Evolutionary conservation across 2,113 vertebrate species (phyloP), one percentile per base, ranked within the genome.

Genomic region (Promerops cafer): DNA sequence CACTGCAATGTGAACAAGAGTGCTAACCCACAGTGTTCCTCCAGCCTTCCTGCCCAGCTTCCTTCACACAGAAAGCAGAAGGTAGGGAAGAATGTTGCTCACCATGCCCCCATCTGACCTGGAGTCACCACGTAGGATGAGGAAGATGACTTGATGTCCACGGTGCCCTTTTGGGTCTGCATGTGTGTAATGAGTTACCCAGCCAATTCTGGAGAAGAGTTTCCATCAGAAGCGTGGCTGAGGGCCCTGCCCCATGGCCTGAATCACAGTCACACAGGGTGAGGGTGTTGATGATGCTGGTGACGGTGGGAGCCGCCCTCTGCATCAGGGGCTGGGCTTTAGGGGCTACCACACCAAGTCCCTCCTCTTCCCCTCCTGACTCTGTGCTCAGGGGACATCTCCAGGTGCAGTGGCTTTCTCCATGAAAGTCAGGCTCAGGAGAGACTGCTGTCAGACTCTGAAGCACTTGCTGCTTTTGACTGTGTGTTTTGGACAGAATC

Each of bases 401-500:
- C 47, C 4, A 16, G 19, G 12, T 33, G 33, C 27, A 21, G 16
- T 1, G 6, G 7, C 61, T 87, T 68, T 71, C 61, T 72, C 59
- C 4, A 2, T 1, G 0, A 61, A 60, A 72, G 17, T 40, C 53
- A 24, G 16, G 20, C 63, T 93, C 2, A 0, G 35, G 16, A 42
- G 53, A 76, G 37, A 11, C 66, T 31, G 8, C 84, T 52, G 15
- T 49, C 65, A 94, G 87, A 22, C 45, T 93, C 56, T 5, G 74
- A 79, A 80, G 61, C n/a, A 19, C 57, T 84, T 42, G 9, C 44
- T 63, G 70, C 54, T 94, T 94, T 47, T 81, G 45, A 47, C 76
- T 92, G 47, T 63, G 53, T 93, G 15, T 86, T 91, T 90, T 95
- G 79, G 71, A 86, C 33, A 83, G 64, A 28, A 70, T 74, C 59